Evolutionary conservation across 2,797 vertebrate species (phyloP), one percentile per base, ranked within the genome.

Genomic region (Chaetophractus vellerosus): DNA sequence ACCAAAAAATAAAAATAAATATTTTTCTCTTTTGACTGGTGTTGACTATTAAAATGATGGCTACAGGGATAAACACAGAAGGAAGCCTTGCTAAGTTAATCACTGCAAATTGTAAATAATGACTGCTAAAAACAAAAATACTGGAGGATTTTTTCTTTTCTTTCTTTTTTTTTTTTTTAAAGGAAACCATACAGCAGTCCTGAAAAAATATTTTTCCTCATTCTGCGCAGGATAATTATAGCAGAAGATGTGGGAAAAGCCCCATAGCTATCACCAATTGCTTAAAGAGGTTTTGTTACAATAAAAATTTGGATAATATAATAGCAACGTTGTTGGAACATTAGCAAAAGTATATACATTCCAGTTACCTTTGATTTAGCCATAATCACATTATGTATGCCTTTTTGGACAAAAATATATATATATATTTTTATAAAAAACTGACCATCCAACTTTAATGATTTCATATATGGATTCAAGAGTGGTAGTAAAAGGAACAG

Each of bases 331-430:
- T 97, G 96, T 97, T 98, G 98, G 97, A 98, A 98, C 91, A 98
- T 98, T 98, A 98, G 98, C 98, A 98, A 98, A 98, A 98, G 98
- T 98, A 98, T 98, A 98, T 98, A 98, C 98, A 98, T 98, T 98
- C 98, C 98, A 98, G 98, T 98, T 98, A 98, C 98, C 98, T 98
- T 98, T 98, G 98, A 98, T 98, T 98, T 98, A 98, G 98, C 98
- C 98, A 98, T 98, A 98, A 98, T 98, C 98, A 98, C 98, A 96
- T 98, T 98, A 98, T 96, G 98, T 98, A 98, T 97, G 98, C 98
- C 96, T 97, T 94, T 98, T 97, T 98, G 98, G 98, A 98, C 98
- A 99, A 98, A 99, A 98, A 99, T 99, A 99, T 98, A 99, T 98
- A 98, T 98, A 45, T 45, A 38, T 38, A 4, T 45, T 98, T 98